Evolutionary conservation across 2,888 invertebrate genomes (phyloP), one percentile per base, ranked within the genome.

Genomic region (Amblyjoppa fuscipennis): DNA sequence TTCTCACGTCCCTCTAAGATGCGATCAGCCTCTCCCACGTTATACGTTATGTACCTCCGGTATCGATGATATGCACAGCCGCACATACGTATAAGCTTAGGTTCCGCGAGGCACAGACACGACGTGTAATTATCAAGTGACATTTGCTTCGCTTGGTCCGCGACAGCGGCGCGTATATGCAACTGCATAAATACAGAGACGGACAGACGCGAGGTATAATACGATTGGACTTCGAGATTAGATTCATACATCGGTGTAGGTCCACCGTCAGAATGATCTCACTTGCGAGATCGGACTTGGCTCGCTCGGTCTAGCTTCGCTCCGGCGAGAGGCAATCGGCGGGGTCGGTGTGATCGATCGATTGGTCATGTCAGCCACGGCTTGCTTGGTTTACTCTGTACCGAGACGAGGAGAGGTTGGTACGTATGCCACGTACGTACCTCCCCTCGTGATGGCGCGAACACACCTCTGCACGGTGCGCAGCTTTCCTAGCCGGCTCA

Each of bases 1-100:
- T 88, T 88, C 88, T 87, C 88, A 88, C 88, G 87, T 85, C 61
- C 38, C 76, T 78, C 61, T 53, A 70, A 83, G 86, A 88, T 82
- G 87, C 82, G 83, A 87, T 85, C 81, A 73, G 81, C 68, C 85
- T 84, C 70, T 87, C 83, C 77, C 81, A 83, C 85, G 71, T 83
- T 73, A 66, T 73, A 70, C 74, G 74, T 70, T 75, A 75, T 85
- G 45, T 71, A 81, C 78, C 64, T n/a, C 73, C 25, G 13, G 77
- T 51, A 70, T 53, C 61, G 7, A 70, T 38, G 28, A 45, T 75
- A 49, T 34, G 59, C 28, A 49, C 59, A n/a, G 69, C 31, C 20
- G 13, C 34, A 7, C 41, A 45, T 59, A 59, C 41, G 38, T 20
- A n/a, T 56, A 45, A 56, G 38, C 64, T 64, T 11, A 28, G 51